Evolutionary conservation across 2,113 vertebrate genomes (phyloP).

Genomic region (Nicator chloris): DNA sequence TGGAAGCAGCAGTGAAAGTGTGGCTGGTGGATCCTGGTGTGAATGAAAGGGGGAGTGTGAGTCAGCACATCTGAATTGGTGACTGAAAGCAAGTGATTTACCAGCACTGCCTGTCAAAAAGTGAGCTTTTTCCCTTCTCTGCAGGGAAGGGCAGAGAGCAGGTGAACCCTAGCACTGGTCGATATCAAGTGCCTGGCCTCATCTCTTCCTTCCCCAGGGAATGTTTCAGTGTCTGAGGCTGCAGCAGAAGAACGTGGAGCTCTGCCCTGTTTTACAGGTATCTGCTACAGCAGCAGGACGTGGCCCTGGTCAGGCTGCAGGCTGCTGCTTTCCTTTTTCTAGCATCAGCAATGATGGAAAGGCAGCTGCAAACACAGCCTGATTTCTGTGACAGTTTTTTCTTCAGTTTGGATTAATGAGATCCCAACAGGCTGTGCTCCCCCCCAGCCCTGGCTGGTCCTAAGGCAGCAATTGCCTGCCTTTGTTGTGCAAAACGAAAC

Average conservation of each 20-base stretch:
- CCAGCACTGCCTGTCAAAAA: fast-evolving
- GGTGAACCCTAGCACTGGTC: background rate
- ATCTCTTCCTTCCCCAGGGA: fast-evolving
- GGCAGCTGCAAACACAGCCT: background rate
- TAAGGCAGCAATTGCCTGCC: background rate
- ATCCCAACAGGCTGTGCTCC: background rate
- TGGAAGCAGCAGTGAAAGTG: background rate
- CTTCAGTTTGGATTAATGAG: background rate
- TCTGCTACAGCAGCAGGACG: fast-evolving
- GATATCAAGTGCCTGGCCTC: background rate
- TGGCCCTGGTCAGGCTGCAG: background rate
- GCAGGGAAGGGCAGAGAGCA: background rate
- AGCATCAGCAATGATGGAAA: background rate
- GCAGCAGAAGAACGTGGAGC: background rate
- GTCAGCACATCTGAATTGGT: background rate
- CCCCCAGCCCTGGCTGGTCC: background rate
- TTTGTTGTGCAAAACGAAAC: conserved; percentile 4
- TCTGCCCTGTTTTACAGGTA: fast-evolving
- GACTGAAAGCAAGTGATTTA: background rate
- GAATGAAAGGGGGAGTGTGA: background rate
- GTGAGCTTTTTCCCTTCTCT: too few species aligned
- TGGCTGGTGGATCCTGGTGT: background rate
- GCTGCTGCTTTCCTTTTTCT: background rate
- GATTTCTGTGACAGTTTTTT: background rate
- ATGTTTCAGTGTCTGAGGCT: background rate